Evolutionary conservation across 2,888 invertebrate genomes (phyloP), one percentile per base, ranked within the genome.

Genomic region (Pseudococcus jackbeardsleyi): DNA sequence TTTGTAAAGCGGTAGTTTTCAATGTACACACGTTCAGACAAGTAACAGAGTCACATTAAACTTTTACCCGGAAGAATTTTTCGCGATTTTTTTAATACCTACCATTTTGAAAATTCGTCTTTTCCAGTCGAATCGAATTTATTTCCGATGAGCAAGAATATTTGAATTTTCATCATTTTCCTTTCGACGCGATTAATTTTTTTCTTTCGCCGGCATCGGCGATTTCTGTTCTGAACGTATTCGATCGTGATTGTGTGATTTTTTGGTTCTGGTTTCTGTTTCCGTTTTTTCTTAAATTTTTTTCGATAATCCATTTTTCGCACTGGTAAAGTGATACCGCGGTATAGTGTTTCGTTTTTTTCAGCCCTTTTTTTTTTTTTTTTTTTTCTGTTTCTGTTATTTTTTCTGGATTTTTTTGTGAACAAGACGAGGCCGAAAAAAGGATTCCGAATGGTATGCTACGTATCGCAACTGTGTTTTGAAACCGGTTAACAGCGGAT

Each of bases 1-100:
- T 54, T 79, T 82, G 88, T 88, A 88, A 88, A 88, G 88, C 88
- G 82, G 79, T 88, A 88, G 88, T 88, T 88, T 88, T 88, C 50
- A 88, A 88, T 88, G 88, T 88, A 88, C 88, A 42, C 88, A 88
- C 88, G 88, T 88, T 88, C 88, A 54, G 72, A 54, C 79, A 50
- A 82, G 79, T 46, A 82, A 82, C 19, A n/a, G 79, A 82, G 46
- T 46, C 46, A 46, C 46, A 46, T 33, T 82, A 11, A 82, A 46
- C 79, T 46, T 82, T 82, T 54, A 54, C 59, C 85, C 85, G 85
- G 79, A 82, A 82, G 79, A 82, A 82, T 46, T 82, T 46, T 46
- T 82, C 46, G 79, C 79, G 79, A 82, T 46, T 82, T 82, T 82
- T 82, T n/a, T 46, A n/a, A n/a, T n/a, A n/a, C n/a, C n/a, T n/a